Percentiles rank a stretch among this genome's conserved stretches.
These are phyloP conservation scores for Eristalis tenax DNA, from an alignment of 2,888 invertebrate genomes.

Conservation along the genomic window DNA sequence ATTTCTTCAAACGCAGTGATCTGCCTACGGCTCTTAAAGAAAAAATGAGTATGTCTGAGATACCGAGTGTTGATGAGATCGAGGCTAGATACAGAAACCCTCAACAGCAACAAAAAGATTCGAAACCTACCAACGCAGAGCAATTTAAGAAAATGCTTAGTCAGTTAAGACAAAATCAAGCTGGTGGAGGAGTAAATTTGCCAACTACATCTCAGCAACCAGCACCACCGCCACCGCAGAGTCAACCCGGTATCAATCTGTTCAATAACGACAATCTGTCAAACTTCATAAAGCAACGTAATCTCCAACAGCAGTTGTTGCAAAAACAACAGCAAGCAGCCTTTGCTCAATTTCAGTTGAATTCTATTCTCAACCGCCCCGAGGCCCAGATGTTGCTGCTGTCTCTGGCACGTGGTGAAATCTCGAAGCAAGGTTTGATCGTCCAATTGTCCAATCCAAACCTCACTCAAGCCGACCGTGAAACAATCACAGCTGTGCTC, in stretches of 20 bases:
- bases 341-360: slow-evolving; percentile 78
- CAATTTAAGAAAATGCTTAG: slow-evolving; percentile 78
- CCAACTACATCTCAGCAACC: slow-evolving; percentile 7
- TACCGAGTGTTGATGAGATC: slow-evolving; percentile 78
- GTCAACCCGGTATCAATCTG: slow-evolving; percentile 67
- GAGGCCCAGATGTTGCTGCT: slow-evolving; percentile 78
- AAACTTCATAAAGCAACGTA: slow-evolving; percentile 77
- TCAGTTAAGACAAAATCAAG: slow-evolving; percentile 71
- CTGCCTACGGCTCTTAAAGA: slow-evolving; percentile 35
- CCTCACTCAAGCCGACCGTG: slow-evolving; percentile 77
- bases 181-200: neutral
- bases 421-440: slow-evolving; percentile 79
- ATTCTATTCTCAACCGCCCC: slow-evolving; percentile 77
- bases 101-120: slow-evolving; percentile 76
- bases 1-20: slow-evolving; percentile 76
- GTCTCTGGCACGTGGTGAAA: slow-evolving; percentile 79
- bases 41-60: slow-evolving; percentile 73
- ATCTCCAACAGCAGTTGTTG: slow-evolving; percentile 75
- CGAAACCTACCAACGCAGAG: slow-evolving; percentile 73
- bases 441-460: slow-evolving; percentile 79
- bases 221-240: neutral
- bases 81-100: slow-evolving; percentile 78
- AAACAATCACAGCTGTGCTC: slow-evolving; percentile 79
- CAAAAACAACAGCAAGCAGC: slow-evolving; percentile 79
- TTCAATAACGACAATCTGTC: slow-evolving; percentile 77